phyloP scores from a whole-genome alignment of 2,797 vertebrate species.

The Notolabrus celidotus region DNA sequence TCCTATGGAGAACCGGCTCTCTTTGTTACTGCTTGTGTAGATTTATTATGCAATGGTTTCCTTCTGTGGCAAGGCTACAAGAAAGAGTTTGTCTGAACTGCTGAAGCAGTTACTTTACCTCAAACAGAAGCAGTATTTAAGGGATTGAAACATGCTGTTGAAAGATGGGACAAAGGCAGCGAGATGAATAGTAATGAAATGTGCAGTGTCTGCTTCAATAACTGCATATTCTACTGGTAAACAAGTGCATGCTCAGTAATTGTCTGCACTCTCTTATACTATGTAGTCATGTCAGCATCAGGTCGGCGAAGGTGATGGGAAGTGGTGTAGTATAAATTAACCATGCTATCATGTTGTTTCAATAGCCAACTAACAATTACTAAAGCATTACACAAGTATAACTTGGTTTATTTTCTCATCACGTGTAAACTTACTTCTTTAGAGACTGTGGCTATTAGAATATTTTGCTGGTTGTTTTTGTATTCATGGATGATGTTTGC shows the following conservation, averaged over 20 bases:
- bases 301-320: conserved; percentile 53
- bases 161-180: conserved; percentile 34
- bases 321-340: conserved; percentile 77
- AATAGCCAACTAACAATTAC: conserved; percentile 81
- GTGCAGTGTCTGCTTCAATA: conserved; percentile 55
- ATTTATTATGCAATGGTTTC: conserved; percentile 66
- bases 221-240: conserved; percentile 51
- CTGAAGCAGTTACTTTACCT: conserved; percentile 64
- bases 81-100: conserved; percentile 46
- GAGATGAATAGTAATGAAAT: conserved; percentile 18
- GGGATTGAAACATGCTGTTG: conserved; percentile 44
- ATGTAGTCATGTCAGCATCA: conserved; percentile 56
- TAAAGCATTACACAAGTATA: conserved; percentile 76
- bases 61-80: conserved; percentile 48
- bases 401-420: conserved; percentile 69
- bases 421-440: conserved; percentile 62
- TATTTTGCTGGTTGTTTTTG: conserved; percentile 69
- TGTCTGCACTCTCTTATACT: conserved; percentile 60
- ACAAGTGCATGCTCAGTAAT: conserved; percentile 71
- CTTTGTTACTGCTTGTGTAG: conserved; percentile 54
- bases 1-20: conserved; percentile 47
- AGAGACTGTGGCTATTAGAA: conserved; percentile 70
- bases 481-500: conserved; percentile 68
- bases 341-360: conserved; percentile 71
- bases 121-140: conserved; percentile 73